A percentile compares a stretch with the other conserved stretches of the same genome.
Evolutionary conservation across 2,113 vertebrate species (phyloP).

Genomic region (Coturnix japonica): DNA sequence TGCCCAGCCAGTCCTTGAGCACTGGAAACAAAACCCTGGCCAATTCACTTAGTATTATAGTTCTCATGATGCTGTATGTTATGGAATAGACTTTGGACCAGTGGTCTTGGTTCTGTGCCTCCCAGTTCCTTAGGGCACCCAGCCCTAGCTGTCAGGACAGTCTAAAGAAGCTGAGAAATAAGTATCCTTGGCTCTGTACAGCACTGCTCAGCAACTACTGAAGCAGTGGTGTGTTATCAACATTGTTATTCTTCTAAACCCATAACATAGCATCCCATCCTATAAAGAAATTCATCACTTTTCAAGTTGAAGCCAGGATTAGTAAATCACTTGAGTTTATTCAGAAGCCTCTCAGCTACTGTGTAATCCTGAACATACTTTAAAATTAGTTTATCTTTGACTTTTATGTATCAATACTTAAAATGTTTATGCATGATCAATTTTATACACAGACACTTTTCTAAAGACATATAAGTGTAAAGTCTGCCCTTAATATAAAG

Average conservation of each 20-base stretch:
- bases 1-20: not conserved
- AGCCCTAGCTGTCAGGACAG: not conserved
- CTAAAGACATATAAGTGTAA: not conserved
- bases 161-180: not conserved
- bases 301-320: not conserved
- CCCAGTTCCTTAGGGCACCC: not conserved
- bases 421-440: not conserved
- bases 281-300: not conserved
- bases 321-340: not conserved
- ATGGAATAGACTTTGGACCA: not conserved
- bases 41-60: not conserved
- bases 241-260: not conserved
- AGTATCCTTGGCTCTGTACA: not conserved
- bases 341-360: not conserved
- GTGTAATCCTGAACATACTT: not conserved
- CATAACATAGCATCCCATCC: not conserved
- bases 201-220: not conserved
- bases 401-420: not conserved
- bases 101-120: not conserved
- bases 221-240: not conserved
- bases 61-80: not conserved
- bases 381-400: not conserved
- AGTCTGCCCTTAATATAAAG: too few relatives aligned
- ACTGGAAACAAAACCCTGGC: not conserved
- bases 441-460: not conserved